Conservation (phyloP, 2,888 invertebrate genomes). For the Diadromus collaris region DNA sequence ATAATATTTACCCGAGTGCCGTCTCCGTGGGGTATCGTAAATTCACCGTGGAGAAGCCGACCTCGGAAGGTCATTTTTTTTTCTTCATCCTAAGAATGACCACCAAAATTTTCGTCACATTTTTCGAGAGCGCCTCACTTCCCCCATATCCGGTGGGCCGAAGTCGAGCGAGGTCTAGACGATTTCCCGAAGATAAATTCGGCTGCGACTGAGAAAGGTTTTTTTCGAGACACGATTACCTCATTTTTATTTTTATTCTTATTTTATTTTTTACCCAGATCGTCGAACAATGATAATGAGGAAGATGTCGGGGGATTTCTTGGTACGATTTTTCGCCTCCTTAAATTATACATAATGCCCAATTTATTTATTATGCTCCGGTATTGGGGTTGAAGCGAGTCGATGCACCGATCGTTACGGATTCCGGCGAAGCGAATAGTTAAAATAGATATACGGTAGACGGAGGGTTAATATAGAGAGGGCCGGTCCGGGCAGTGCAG, state of each 20-base stretch:
- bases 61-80: slow-evolving; percentile 27
- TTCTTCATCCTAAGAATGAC: slow-evolving; percentile 8
- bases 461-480: slow-evolving; percentile 75
- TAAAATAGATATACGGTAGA: slow-evolving; percentile 77
- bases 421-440: slow-evolving; percentile 72
- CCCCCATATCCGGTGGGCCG: neutral
- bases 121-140: slow-evolving; percentile 19
- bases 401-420: slow-evolving; percentile 39
- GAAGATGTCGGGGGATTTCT: slow-evolving; percentile 31
- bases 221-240: neutral
- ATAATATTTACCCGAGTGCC: slow-evolving; percentile 45
- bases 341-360: slow-evolving; percentile 35
- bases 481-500: slow-evolving; percentile 53
- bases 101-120: slow-evolving; percentile 32
- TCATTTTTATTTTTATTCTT: neutral
- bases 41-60: slow-evolving; percentile 40
- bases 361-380: slow-evolving; percentile 44
- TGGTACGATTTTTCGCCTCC: slow-evolving; percentile 3
- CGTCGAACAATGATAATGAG: slow-evolving; percentile 36
- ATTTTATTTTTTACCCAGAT: neutral
- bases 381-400: slow-evolving; percentile 16
- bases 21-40: slow-evolving; percentile 18
- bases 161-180: slow-evolving; percentile 28
- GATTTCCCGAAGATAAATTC: slow-evolving; percentile 51
- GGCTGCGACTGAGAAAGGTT: slow-evolving; percentile 5